A percentile compares a stretch with the other conserved stretches of the same genome.
phyloP scores from a whole-genome alignment of 2,797 vertebrate genomes.

The Lepilemur ruficaudatus region DNA sequence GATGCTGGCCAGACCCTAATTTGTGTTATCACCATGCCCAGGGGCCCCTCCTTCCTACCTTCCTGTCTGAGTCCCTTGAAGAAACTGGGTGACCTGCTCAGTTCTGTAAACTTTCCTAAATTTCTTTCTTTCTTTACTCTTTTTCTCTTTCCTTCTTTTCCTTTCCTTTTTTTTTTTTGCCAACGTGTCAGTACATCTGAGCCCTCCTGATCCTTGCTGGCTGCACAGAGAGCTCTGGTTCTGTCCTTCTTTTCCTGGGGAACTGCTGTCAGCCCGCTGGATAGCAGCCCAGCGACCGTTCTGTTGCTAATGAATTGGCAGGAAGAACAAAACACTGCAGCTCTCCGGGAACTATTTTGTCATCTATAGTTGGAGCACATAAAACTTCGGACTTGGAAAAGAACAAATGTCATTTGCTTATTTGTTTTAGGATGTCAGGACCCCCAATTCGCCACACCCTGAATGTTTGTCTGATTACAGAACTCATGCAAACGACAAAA shows the following conservation, averaged over 20 bases:
- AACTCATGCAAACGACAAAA: conserved; percentile 44
- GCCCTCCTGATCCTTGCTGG: conserved; percentile 56
- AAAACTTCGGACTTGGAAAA: conserved; percentile 65
- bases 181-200: conserved; percentile 59
- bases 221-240: conserved; percentile 49
- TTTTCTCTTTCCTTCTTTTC: background rate
- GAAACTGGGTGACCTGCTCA: background rate
- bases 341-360: conserved; percentile 77
- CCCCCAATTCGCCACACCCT: conserved; percentile 1
- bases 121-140: background rate
- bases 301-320: conserved; percentile 79
- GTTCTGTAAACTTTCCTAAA: background rate
- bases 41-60: background rate
- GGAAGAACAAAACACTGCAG: conserved; percentile 71
- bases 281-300: conserved; percentile 53
- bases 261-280: conserved; percentile 79
- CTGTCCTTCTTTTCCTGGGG: conserved; percentile 71
- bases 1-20: background rate
- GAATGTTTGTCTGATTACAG: background rate
- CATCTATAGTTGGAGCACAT: conserved; percentile 69
- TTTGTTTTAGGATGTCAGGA: conserved; percentile 31
- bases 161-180: background rate
- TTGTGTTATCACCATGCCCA: background rate
- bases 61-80: conserved; percentile 7
- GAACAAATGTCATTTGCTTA: conserved; percentile 48